Evolutionary conservation across 2,113 vertebrate species (phyloP), one percentile per base, ranked within the genome.

Genomic region (Channa argus): DNA sequence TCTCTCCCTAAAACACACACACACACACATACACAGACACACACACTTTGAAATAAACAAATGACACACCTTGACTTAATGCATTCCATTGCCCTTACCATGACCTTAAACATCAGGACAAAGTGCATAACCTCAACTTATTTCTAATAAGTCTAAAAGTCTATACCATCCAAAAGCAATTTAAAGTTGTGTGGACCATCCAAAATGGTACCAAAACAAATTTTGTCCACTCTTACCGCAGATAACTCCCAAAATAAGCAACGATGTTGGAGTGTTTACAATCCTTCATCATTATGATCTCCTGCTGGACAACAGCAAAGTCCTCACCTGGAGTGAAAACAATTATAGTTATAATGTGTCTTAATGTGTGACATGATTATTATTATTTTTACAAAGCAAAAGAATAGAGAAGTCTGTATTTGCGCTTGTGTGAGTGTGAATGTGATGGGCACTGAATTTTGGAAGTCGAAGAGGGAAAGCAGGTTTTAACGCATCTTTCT

Each of bases 211-310:
- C 24, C 24, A 24, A 24, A 24, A 24, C 24, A 24, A 24, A 24
- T 24, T 24, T 24, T 24, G 24, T 1, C 24, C 24, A 24, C 52
- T 75, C 83, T 85, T 94, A 99, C 97, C 97, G 96, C 91, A 98
- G 96, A 95, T 99, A 99, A 94, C 98, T 99, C 92, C 98, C 98
- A 92, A 99, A 99, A 90, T 99, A 99, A 86, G 98, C 98, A 74
- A 99, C 98, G 3, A 99, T 99, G 92, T 99, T 99, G 77, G 96
- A 95, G 94, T 99, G 97, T 93, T 98, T 98, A 94, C 98, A 99
- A 92, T 99, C 98, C 92, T 99, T 99, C 98, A 99, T 99, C 98
- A 99, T 99, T 84, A 99, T 95, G 82, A 99, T 99, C 94, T 99
- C 98, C 93, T 99, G 98, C 95, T 99, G 98, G 80, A 99, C 97